These are phyloP conservation scores for Oreochromis spilurus DNA, from an alignment of 2,113 vertebrate genomes.

Conservation along the genomic window DNA sequence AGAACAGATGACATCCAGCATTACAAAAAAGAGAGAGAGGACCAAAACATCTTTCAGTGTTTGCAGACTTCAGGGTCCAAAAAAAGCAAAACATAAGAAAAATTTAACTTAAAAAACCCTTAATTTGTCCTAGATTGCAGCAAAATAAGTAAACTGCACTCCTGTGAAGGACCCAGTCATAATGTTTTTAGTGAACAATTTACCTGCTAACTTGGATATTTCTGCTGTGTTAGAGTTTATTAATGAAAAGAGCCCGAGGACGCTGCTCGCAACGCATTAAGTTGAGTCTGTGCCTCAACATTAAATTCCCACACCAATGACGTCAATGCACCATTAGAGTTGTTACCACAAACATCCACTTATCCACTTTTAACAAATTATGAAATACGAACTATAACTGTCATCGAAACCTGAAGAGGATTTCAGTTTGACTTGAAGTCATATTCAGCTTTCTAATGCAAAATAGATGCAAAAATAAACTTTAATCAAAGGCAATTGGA, in stretches of 20 bases:
- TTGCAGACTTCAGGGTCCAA: background rate
- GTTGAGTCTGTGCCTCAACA: background rate
- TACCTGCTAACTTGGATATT: background rate
- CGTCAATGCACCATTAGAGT: background rate
- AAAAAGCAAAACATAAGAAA: background rate
- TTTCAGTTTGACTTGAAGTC: background rate
- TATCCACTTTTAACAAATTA: background rate
- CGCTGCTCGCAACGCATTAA: background rate
- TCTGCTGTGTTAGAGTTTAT: background rate
- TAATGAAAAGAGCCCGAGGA: background rate
- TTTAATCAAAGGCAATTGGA: background rate
- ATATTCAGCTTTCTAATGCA: background rate
- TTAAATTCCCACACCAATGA: background rate
- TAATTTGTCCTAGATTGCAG: background rate
- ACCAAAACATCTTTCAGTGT: background rate
- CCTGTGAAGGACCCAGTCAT: background rate
- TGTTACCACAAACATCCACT: background rate
- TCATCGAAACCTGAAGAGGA: background rate
- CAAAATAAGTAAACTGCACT: background rate
- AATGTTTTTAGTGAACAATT: background rate
- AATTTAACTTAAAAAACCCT: rapidly evolving
- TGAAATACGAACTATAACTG: background rate
- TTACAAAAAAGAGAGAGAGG: background rate
- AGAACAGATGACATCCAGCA: background rate
- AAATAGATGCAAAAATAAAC: background rate